Conservation (phyloP, 1,140 invertebrate genomes). For the Leguminivora glycinivorella region DNA sequence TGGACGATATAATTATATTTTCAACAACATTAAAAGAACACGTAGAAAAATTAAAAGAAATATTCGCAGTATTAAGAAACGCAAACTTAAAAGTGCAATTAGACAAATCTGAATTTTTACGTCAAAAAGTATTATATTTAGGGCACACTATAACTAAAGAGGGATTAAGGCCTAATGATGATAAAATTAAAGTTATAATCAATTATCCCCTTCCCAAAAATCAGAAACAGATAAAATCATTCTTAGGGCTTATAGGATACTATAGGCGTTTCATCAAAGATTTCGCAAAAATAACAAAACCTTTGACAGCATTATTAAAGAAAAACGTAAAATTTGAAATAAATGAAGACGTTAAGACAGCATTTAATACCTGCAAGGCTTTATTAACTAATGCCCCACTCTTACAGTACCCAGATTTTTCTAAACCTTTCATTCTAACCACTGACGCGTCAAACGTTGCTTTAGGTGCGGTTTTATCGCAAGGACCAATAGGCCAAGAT, state of each 20-base stretch:
- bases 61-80: too few species aligned
- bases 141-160: too few species aligned
- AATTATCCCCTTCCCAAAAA: neutral
- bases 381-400: neutral
- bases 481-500: neutral
- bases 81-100: too few species aligned
- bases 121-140: too few species aligned
- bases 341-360: neutral
- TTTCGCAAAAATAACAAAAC: neutral
- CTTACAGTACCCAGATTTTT: slow-evolving; percentile 19
- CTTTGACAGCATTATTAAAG: neutral
- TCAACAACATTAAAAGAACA: too few species aligned
- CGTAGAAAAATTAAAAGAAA: too few species aligned
- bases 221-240: neutral
- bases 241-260: neutral
- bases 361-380: neutral
- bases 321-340: neutral
- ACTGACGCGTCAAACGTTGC: neutral
- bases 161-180: too few species aligned
- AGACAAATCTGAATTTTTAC: too few species aligned
- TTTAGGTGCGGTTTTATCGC: neutral
- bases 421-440: neutral
- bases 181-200: too few species aligned
- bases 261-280: neutral
- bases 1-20: too few species aligned